A percentile compares a stretch with the other conserved stretches of the same genome.
phyloP scores from a whole-genome alignment of 1,140 invertebrate genomes.

The Rhopalosiphum maidis region DNA sequence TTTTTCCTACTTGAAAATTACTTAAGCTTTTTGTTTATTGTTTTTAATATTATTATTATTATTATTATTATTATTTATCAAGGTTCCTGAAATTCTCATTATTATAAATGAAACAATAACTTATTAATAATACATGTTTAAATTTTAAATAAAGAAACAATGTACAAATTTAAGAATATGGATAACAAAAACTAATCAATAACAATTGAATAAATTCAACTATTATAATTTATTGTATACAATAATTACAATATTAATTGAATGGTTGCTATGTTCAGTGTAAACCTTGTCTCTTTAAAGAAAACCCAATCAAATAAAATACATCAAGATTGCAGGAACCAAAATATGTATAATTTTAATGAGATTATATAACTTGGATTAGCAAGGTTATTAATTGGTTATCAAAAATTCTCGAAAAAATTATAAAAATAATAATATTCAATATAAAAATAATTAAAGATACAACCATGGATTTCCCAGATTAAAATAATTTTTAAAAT shows the following conservation, averaged over 20 bases:
- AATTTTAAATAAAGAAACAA: neutral
- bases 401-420: neutral
- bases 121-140: neutral
- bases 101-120: neutral
- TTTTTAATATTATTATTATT: neutral
- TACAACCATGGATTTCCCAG: neutral
- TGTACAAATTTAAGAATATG: neutral
- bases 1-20: neutral
- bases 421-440: neutral
- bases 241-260: neutral
- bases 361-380: neutral
- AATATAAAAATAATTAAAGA: neutral
- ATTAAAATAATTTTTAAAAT: neutral
- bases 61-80: neutral
- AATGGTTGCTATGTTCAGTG: neutral
- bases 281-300: neutral
- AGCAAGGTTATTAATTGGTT: neutral
- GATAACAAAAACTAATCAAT: neutral
- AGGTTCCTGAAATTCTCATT: neutral
- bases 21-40: neutral
- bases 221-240: neutral
- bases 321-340: no score
- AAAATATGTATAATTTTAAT: neutral
- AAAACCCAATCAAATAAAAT: neutral
- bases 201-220: neutral